Conservation (phyloP, 2,797 vertebrate species). For the Basileuterus tristriatus region DNA sequence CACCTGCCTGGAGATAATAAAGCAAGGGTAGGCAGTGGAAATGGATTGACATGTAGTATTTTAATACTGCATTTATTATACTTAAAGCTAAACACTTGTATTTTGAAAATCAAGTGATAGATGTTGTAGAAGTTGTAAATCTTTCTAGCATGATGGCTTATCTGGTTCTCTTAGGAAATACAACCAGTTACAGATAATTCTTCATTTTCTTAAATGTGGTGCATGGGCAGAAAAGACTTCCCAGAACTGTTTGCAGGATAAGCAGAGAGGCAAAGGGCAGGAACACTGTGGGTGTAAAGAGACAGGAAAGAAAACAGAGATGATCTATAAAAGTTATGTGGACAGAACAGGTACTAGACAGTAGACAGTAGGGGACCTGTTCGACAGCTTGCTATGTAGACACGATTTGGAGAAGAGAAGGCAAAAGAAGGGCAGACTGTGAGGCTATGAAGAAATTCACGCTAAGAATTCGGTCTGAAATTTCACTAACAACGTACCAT, state of each 20-base stretch:
- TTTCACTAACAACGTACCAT: slow-evolving; percentile 21
- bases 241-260: background rate
- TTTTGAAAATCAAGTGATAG: background rate
- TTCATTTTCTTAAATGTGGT: background rate
- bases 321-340: background rate
- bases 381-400: background rate
- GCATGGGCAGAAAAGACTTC: background rate
- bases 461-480: slow-evolving; percentile 37
- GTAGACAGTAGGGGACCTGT: background rate
- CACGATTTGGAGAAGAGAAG: background rate
- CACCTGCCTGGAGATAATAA: background rate
- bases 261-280: background rate
- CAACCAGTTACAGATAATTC: background rate
- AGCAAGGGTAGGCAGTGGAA: background rate
- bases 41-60: background rate
- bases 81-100: background rate
- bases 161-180: background rate
- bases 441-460: background rate
- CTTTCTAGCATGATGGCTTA: background rate
- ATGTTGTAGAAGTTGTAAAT: background rate
- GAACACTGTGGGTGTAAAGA: background rate
- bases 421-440: background rate
- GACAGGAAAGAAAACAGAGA: background rate
- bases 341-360: background rate
- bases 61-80: background rate